Conservation (phyloP, 2,797 vertebrate genomes). For the Acridotheres tristis region DNA sequence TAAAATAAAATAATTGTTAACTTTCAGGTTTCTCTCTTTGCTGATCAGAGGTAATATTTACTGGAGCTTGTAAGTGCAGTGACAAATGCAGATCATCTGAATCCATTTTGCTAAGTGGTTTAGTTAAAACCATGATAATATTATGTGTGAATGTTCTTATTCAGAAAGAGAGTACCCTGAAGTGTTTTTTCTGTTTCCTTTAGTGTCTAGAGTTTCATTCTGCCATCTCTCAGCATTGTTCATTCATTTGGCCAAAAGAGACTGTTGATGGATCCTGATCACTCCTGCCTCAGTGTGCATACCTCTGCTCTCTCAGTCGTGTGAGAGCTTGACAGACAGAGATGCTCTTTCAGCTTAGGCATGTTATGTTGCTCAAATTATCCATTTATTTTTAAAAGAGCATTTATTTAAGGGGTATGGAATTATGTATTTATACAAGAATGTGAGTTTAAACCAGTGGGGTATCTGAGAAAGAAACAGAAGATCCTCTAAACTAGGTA, state of each 20-base stretch:
- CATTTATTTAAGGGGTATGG: not conserved
- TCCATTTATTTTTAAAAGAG: not conserved
- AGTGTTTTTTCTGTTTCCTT: not conserved
- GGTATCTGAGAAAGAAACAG: not conserved
- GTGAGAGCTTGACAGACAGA: not conserved
- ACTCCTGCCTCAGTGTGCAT: not conserved
- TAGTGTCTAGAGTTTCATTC: not conserved
- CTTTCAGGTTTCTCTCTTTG: not conserved
- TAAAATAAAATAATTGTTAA: not conserved
- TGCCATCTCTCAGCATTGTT: not conserved
- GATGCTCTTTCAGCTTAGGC: not conserved
- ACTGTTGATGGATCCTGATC: not conserved
- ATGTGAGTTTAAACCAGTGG: not conserved
- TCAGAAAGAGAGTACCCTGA: not conserved
- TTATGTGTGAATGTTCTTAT: not conserved
- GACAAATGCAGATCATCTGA: not conserved
- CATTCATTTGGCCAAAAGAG: not conserved
- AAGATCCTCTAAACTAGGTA: not conserved
- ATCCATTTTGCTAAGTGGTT: not conserved
- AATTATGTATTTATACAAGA: not conserved
- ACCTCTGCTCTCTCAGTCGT: not conserved
- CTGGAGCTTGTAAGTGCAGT: not conserved
- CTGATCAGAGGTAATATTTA: not conserved
- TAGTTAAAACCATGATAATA: not conserved
- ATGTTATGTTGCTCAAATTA: not conserved